Conservation (phyloP, 2,113 vertebrate species). For the Leptocoma aspasia region DNA sequence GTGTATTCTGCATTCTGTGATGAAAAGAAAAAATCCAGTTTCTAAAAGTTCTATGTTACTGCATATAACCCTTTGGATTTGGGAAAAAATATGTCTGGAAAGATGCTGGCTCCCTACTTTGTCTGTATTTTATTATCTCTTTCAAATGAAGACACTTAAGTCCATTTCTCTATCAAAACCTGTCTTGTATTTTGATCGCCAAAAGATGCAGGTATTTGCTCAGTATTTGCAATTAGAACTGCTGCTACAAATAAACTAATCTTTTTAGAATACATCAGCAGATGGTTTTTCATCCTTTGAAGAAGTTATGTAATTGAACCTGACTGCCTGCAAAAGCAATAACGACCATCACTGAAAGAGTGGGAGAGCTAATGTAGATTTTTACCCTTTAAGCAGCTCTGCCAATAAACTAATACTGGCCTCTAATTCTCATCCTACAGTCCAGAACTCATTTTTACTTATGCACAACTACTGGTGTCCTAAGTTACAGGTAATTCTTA, state of each 20-base stretch:
- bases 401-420: background rate
- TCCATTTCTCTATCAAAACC: background rate
- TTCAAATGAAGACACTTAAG: background rate
- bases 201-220: background rate
- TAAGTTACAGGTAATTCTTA: background rate
- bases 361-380: background rate
- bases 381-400: background rate
- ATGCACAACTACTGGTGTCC: background rate
- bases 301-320: conserved; percentile 8
- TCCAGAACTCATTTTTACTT: background rate
- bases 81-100: background rate
- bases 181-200: background rate
- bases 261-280: conserved; percentile 27
- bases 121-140: background rate
- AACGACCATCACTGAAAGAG: background rate
- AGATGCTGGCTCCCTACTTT: background rate
- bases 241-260: conserved; percentile 23
- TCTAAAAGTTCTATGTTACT: background rate
- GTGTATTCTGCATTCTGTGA: background rate
- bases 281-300: conserved; percentile 6
- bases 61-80: background rate
- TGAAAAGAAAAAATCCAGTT: background rate
- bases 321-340: background rate
- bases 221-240: background rate
- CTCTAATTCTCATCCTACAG: background rate